Percentiles rank a stretch among this genome's conserved stretches.
phyloP scores from a whole-genome alignment of 2,797 vertebrate genomes.

The Pygocentrus nattereri region DNA sequence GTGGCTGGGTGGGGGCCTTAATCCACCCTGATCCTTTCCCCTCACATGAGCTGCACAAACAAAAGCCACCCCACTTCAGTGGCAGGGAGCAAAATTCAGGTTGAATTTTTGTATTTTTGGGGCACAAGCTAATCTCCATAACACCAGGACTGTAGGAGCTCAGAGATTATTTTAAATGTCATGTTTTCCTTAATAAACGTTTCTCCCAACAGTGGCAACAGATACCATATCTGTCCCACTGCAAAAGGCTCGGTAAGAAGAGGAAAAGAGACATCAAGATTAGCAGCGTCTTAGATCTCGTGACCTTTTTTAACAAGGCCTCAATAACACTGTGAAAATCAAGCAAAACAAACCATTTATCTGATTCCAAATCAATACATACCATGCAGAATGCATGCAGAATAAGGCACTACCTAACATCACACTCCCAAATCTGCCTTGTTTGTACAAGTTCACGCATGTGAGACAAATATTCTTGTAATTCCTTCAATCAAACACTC shows the following conservation, averaged over 20 bases:
- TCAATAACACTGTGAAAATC: neutral
- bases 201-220: constrained; percentile 25
- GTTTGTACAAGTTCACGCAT: constrained; percentile 41
- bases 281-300: neutral
- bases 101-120: neutral
- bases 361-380: neutral
- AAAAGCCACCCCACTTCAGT: constrained; percentile 52
- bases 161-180: constrained; percentile 60
- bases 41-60: constrained; percentile 62
- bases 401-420: too few species aligned
- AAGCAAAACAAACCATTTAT: neutral
- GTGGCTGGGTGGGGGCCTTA: constrained; percentile 52
- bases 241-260: constrained; percentile 5
- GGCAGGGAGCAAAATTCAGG: constrained; percentile 35
- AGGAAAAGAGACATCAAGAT: constrained; percentile 1
- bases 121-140: constrained; percentile 50
- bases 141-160: constrained; percentile 32
- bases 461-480: constrained; percentile 49
- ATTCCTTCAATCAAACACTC: constrained; percentile 10
- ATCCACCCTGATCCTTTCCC: constrained; percentile 63
- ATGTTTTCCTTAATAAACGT: constrained; percentile 51
- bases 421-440: neutral
- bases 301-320: constrained; percentile 8
- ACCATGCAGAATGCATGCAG: too few species aligned
- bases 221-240: constrained; percentile 37